These are phyloP conservation scores for Caenorhabditis uteleia DNA, from an alignment of 2,888 invertebrate genomes.

Conservation along the genomic window DNA sequence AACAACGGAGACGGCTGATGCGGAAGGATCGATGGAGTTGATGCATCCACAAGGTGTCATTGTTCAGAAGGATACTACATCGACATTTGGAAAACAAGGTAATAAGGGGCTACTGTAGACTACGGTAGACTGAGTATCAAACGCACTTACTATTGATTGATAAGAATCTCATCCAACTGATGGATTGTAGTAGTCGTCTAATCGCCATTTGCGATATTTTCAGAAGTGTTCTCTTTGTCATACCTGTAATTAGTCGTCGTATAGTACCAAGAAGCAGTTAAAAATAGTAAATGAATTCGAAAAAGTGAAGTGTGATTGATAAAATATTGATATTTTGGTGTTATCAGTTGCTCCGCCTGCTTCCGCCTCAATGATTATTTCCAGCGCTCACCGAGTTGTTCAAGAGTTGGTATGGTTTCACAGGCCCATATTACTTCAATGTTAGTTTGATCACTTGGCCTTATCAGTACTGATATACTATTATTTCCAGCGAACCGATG, in stretches of 20 bases:
- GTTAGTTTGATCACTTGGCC: constrained; percentile 7
- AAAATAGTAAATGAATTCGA: no score
- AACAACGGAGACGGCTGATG: constrained; percentile 27
- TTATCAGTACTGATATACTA: not conserved
- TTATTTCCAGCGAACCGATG: constrained; percentile 26
- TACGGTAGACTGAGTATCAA: no score
- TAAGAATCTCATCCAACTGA: no score
- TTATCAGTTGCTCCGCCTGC: not conserved
- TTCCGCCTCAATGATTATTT: constrained; percentile 5
- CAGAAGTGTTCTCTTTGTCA: no score
- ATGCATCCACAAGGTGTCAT: constrained; percentile 40
- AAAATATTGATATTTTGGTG: constrained; percentile 3
- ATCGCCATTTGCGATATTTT: no score
- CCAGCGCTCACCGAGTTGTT: constrained; percentile 32
- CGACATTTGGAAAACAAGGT: constrained; percentile 35
- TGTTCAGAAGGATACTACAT: constrained; percentile 23
- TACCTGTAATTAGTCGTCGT: no score
- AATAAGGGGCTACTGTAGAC: no score
- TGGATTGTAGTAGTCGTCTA: no score
- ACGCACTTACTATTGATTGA: no score
- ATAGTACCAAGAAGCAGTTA: no score
- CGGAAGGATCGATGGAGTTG: constrained; percentile 30
- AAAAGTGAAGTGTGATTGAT: no score
- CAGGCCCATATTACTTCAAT: constrained; percentile 30
- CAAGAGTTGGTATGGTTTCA: constrained; percentile 27